These are phyloP conservation scores for Cheilosia soror DNA, from an alignment of 2,888 invertebrate genomes.

Conservation along the genomic window DNA sequence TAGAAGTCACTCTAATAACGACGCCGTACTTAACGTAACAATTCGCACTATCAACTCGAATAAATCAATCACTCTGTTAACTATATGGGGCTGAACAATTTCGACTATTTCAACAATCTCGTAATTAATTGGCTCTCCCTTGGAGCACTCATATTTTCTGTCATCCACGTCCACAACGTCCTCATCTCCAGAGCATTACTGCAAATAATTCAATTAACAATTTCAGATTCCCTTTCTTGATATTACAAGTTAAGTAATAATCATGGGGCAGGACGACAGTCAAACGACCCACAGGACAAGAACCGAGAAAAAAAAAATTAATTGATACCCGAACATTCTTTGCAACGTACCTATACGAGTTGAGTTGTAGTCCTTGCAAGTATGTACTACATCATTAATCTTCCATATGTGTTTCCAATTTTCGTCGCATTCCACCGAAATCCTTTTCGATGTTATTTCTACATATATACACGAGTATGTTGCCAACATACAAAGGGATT, in stretches of 20 bases:
- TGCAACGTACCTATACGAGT: slow-evolving; percentile 36
- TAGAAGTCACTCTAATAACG: slow-evolving; percentile 3
- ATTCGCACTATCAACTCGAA: slow-evolving; percentile 45
- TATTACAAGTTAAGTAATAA: slow-evolving; percentile 55
- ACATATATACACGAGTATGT: too few relatives aligned
- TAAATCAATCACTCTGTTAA: slow-evolving; percentile 58
- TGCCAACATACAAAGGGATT: slow-evolving; percentile 53
- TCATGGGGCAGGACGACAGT: slow-evolving; percentile 3
- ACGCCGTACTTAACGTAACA: slow-evolving; percentile 28
- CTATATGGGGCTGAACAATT: slow-evolving; percentile 8
- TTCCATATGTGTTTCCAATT: slow-evolving; percentile 58
- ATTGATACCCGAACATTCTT: slow-evolving; percentile 67
- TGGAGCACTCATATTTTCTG: slow-evolving; percentile 24
- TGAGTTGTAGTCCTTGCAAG: slow-evolving; percentile 10
- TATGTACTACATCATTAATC: slow-evolving; percentile 62
- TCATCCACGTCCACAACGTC: slow-evolving; percentile 10
- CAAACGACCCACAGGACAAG: slow-evolving; percentile 32
- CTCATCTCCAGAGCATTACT: slow-evolving; percentile 36
- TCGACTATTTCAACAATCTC: slow-evolving; percentile 47
- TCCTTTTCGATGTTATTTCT: slow-evolving; percentile 31
- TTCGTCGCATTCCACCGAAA: slow-evolving; percentile 47
- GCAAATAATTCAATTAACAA: slow-evolving; percentile 70
- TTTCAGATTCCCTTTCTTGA: slow-evolving; percentile 47
- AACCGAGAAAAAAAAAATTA: slow-evolving; percentile 43
- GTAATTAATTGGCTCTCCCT: slow-evolving; percentile 54